Evolutionary conservation across 2,113 vertebrate species (phyloP), one percentile per base, ranked within the genome.

Genomic region (Pachycephala philippinensis): DNA sequence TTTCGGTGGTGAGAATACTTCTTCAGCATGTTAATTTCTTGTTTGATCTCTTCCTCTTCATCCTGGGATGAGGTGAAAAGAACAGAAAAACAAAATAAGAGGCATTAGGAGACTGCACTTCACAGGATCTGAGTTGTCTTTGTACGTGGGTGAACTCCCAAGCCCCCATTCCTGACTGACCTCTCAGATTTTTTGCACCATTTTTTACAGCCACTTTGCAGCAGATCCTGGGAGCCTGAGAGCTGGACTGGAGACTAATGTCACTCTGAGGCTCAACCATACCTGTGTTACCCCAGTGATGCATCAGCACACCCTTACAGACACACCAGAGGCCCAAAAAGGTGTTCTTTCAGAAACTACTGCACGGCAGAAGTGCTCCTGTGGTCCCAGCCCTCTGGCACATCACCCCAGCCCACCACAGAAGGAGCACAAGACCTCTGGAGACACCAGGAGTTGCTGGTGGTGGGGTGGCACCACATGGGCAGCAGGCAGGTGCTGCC

Each of bases 21-120:
- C 96, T 99, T 99, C 79, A 99, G 96, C 99, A 99, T 99, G 97
- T 99, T 99, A 97, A 99, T 99, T 97, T 99, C 99, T 33, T 99
- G 99, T 97, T 99, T 99, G 98, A 99, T 99, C 98, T 99, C 99
- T 97, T 99, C 99, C 95, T 99, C 99, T 98, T 99, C 99, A 98
- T 99, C 99, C 99, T 99, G 84, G 66, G 66, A 78, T 37, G 74
- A 90, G 66, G 47, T 1, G 2, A 65, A 69, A 85, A 87, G 40
- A 93, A 80, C 70, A 89, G 31, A n/a, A 84, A 91, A 94, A 84
- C 39, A 70, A 76, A 83, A 65, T 23, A 35, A 57, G 53, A 57
- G 27, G n/a, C 70, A 50, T 66, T 65, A 63, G 87, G 59, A 88
- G 31, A 39, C 11, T 1, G 11, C 28, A 39, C 27, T 86, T 68